Conservation (phyloP, 2,113 vertebrate species). For the Sclerurus mexicanus region DNA sequence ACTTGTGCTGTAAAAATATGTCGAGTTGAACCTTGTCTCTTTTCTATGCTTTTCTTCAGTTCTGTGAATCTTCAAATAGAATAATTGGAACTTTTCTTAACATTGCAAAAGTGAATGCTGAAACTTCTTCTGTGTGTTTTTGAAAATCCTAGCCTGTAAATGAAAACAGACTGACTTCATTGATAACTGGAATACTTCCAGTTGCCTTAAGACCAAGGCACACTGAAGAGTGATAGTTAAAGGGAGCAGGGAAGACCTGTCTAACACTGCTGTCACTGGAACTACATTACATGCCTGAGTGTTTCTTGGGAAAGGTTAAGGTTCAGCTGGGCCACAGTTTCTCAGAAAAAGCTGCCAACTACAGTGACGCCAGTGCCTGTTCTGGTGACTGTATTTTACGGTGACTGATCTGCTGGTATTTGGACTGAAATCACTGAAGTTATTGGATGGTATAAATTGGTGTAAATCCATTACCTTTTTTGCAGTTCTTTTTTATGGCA, state of each 20-base stretch:
- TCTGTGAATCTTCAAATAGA: slow-evolving; percentile 12
- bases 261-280: neutral
- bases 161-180: neutral
- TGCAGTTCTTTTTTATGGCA: neutral
- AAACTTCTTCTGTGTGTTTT: neutral
- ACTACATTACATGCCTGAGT: neutral
- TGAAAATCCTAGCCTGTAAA: neutral
- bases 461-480: neutral
- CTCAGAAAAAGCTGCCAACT: neutral
- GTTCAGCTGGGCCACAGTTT: neutral
- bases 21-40: neutral
- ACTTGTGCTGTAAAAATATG: neutral
- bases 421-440: neutral
- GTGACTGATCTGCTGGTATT: slow-evolving; percentile 17
- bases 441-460: neutral
- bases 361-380: neutral
- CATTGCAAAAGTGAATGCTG: neutral
- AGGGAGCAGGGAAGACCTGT: neutral
- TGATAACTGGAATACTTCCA: neutral
- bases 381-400: neutral
- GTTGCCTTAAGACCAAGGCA: neutral
- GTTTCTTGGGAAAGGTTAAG: neutral
- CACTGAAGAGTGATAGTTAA: neutral
- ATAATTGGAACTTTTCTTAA: neutral
- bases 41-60: neutral